Percentiles rank a stretch among this genome's conserved stretches.
Evolutionary conservation across 1,140 invertebrate genomes (phyloP).

Genomic region (Hyphantria cunea): DNA sequence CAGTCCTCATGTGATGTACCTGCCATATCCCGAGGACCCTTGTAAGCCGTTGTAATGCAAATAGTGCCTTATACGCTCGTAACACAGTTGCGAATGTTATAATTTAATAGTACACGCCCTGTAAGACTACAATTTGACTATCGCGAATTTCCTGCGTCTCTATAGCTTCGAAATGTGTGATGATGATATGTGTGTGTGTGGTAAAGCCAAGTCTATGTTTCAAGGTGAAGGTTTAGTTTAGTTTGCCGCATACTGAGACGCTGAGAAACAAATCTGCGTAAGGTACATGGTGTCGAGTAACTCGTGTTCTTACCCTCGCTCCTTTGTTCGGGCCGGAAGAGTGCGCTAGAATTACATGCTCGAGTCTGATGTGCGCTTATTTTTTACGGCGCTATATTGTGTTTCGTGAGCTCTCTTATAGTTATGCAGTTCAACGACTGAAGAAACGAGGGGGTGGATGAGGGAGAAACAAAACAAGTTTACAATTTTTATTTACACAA

Average conservation of each 20-base stretch:
- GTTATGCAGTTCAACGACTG: conserved; percentile 78
- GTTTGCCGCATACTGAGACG: conserved; percentile 46
- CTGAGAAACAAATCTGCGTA: conserved; percentile 81
- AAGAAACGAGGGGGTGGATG: conserved; percentile 71
- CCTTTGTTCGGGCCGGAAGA: conserved; percentile 80
- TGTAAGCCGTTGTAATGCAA: conserved; percentile 62
- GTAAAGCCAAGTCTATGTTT: conserved; percentile 52
- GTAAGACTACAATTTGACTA: conserved; percentile 82
- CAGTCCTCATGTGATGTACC: conserved; percentile 74
- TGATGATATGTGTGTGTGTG: conserved; percentile 37
- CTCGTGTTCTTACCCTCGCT: conserved; percentile 81
- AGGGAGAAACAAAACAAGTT: conserved; percentile 76
- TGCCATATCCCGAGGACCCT: conserved; percentile 68
- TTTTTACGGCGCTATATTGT: conserved; percentile 79
- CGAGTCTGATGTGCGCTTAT: conserved; percentile 81
- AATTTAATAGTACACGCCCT: conserved; percentile 73
- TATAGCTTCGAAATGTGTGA: conserved; percentile 63
- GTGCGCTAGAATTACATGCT: conserved; percentile 81
- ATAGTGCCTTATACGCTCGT: conserved; percentile 68
- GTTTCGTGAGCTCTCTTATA: conserved; percentile 68
- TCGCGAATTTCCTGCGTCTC: conserved; percentile 76
- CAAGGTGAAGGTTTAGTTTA: conserved; percentile 55
- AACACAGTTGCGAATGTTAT: conserved; percentile 78
- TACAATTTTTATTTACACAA: conserved; percentile 67
- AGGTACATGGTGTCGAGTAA: conserved; percentile 80